A percentile compares a stretch with the other conserved stretches of the same genome.
phyloP scores from a whole-genome alignment of 2,113 vertebrate genomes.

The Myodes glareolus region DNA sequence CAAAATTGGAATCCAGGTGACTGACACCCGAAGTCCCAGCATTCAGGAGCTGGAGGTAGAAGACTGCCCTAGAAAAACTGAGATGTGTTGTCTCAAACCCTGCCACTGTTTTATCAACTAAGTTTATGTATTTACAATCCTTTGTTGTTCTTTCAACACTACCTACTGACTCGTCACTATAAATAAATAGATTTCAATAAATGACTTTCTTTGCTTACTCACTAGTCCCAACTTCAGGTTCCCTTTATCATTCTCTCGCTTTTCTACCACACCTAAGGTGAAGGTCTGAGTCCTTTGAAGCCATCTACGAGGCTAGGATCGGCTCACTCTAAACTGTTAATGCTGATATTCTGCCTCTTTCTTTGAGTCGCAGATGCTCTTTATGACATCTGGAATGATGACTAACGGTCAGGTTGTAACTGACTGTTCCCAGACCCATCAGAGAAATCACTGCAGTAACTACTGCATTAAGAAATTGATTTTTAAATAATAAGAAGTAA shows the following conservation, averaged over 20 bases:
- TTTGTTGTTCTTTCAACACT: not conserved
- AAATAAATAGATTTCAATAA: not conserved
- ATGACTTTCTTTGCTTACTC: not conserved
- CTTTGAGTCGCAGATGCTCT: not conserved
- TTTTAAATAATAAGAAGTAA: not conserved
- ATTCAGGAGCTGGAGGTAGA: not conserved
- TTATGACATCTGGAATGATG: not conserved
- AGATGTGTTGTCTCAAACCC: not conserved
- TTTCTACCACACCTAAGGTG: not conserved
- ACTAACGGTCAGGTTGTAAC: not conserved
- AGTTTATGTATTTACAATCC: not conserved
- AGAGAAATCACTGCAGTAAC: too few relatives aligned
- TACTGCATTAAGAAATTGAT: not conserved
- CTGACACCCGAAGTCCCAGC: not conserved
- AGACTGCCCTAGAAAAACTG: not conserved
- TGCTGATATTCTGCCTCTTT: not conserved
- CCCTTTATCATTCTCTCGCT: not conserved
- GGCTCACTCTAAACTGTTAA: not conserved
- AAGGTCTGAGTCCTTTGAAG: not conserved
- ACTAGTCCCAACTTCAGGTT: not conserved
- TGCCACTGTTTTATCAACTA: not conserved
- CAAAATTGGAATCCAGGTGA: not conserved
- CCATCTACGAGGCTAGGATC: not conserved
- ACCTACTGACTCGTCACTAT: not conserved
- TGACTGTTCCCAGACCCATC: too few relatives aligned